Base-by-base conservation (phyloP, 2,113 vertebrate genomes). In the Gymnorhina tibicen region DNA sequence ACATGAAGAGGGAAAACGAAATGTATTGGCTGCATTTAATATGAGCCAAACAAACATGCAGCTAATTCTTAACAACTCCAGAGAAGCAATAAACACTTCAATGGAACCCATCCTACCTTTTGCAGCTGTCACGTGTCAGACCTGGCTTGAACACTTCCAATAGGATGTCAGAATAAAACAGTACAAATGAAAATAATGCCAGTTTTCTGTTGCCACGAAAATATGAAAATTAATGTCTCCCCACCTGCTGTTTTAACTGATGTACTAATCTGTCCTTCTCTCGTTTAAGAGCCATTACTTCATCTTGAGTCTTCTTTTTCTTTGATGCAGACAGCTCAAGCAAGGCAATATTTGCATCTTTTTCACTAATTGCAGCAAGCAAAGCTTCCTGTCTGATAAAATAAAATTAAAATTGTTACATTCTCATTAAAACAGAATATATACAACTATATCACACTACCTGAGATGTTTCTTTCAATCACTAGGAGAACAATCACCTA, bases 251-350 rank as follows among this genome's bases (percentile, higher is more conserved):
- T 96, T 99, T 99, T 96, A 99, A 98, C 94, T 99, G 99, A 94
- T 99, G 99, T 92, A 99, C 99, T 84, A 99, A 98, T 97, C 99
- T 98, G 97, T 99, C 99, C 94, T 99, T 99, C 90, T 99, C 99
- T 94, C 99, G 97, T 98, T 99, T 99, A 75, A 99, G 98, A 46
- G 98, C 98, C 98, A 99, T 98, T 89, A 99, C 99, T 98, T 99
- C 99, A 49, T 99, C 99, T 96, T 99, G 99, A 15, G 99, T 99
- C 98, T 99, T 99, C 98, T 99, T 99, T 97, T 99, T 99, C 97
- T 99, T 99, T 91, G 99, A 99, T 89, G 99, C 99, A 70, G 99
- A 99, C 87, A 99, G 98, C 93, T 99, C 99, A 96, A 99, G 98
- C 97, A 99, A 98, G 91, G 99, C 99, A 86, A 99, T 99, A 95